Base-by-base conservation (phyloP, 2,888 invertebrate species). In the Cremastinae sp. region DNA sequence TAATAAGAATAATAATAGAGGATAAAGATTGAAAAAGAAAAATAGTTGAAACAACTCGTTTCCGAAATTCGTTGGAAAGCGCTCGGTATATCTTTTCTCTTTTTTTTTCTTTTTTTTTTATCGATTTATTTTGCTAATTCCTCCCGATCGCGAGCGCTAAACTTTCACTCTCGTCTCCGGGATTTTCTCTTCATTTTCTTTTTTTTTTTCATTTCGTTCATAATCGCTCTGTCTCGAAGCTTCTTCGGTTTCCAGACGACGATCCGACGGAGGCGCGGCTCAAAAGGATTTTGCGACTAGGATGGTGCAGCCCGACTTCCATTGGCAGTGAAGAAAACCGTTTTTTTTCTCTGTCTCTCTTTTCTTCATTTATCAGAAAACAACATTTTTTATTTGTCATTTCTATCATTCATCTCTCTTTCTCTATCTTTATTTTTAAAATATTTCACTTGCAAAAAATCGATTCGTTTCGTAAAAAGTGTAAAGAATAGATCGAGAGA, bases 1-100 rank as follows among this genome's bases (percentile, higher is more conserved):
- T 59, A 49, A 75, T 79, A 76, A 80, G 75, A 72, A 76, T 77
- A 71, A 74, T 75, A 56, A 75, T 65, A 54, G 71, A 66, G 65
- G 64, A 54, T 62, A 69, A 74, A 71, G 70, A 71, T 59, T 38
- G 20, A 64, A 59, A 45, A 38, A 54, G 41, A 58, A 61, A 65
- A 69, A 43, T 58, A 56, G 54, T 65, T 45, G 43, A 49, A 54
- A 45, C 41, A 64, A 43, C 36, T 66, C 53, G 68, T 59, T 22
- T 66, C 41, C 14, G 54, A 61, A 56, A 61, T 66, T 71, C 12
- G 34, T 56, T 16, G 43, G 34, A 20, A 49, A 41, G 41, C n/a
- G 61, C 59, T 70, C 47, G 58, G 47, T 65, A n/a, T n/a, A n/a
- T n/a, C n/a, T n/a, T n/a, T n/a, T n/a, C n/a, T n/a, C n/a, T n/a